These are phyloP conservation scores for Lagorchestes hirsutus DNA, from an alignment of 2,797 vertebrate species.

Conservation along the genomic window DNA sequence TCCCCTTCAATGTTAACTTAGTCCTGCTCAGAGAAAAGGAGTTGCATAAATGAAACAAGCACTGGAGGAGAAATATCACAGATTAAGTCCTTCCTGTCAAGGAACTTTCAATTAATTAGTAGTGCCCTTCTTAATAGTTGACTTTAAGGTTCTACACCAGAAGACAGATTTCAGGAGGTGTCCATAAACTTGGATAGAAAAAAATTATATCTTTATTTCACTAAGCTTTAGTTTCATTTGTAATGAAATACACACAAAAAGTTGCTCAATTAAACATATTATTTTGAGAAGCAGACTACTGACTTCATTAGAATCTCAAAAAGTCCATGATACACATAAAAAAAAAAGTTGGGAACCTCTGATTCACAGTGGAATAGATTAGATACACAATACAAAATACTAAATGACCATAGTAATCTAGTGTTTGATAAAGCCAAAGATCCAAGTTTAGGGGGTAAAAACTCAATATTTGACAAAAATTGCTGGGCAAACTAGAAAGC, in stretches of 20 bases:
- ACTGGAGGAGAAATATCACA: too few species aligned
- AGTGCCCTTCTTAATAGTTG: conserved; percentile 37
- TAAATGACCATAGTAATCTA: background rate
- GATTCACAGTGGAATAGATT: background rate
- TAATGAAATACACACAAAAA: too few species aligned
- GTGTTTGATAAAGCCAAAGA: background rate
- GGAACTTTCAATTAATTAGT: background rate
- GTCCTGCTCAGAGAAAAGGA: background rate
- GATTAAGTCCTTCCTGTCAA: background rate
- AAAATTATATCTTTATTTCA: background rate
- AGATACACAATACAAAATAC: background rate
- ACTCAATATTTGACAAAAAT: background rate
- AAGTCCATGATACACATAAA: background rate
- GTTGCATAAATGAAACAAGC: conserved; percentile 8
- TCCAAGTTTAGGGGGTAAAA: background rate
- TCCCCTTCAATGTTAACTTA: background rate
- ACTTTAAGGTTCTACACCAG: conserved; percentile 37
- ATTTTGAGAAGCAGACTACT: background rate
- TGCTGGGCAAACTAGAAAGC: background rate
- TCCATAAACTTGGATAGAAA: background rate
- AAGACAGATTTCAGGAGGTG: conserved; percentile 19
- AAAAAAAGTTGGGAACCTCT: background rate
- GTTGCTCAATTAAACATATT: background rate
- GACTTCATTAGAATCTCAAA: background rate
- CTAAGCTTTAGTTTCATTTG: background rate